Base-by-base conservation (phyloP, 2,888 invertebrate genomes). In the Unio pictorum region DNA sequence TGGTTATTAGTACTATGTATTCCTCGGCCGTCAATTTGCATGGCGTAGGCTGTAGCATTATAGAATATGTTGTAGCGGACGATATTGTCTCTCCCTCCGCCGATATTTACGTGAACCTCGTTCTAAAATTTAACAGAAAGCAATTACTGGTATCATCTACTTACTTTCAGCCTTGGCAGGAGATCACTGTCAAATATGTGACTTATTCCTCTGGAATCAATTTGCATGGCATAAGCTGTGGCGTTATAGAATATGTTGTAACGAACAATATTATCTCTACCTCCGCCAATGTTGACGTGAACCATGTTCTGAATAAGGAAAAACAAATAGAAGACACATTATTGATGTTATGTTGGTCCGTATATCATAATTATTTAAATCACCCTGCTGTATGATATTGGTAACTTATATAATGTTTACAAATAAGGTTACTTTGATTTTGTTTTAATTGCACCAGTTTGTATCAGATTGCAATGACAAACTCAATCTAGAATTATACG, bases 231-330 rank as follows among this genome's bases (percentile, higher is more conserved):
- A 26, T 61, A 58, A 8, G 45, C 67, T 28, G 68, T 70, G 15
- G 84, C 75, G 34, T 82, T 80, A 64, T 76, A 84, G 69, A 84
- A 77, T 7, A 84, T 72, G 65, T 84, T 84, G 63, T 81, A 73
- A 0, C 70, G 61, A 4, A 84, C 72, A 11, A 81, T 71, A 63
- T 83, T 83, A 69, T 84, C 81, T 20, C 83, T 75, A 2, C 84
- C 84, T 4, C 83, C 84, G 7, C 83, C 84, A 23, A 84, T 83
- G 34, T 79, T 81, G 2, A 73, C 75, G 60, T 84, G 84, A 1
- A 83, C 73, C n/a, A 79, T 74, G 58, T 84, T 84, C 84, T 84
- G 71, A 20, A 72, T 60, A 45, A 54, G 61, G 17, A 54, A 45
- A 28, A 45, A 28, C 15, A 45, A 61, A 55, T 11, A n/a, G 34